A percentile compares a stretch with the other conserved stretches of the same genome.
Evolutionary conservation across 2,797 vertebrate genomes (phyloP).

Genomic region (Enteromius trimaculatus): DNA sequence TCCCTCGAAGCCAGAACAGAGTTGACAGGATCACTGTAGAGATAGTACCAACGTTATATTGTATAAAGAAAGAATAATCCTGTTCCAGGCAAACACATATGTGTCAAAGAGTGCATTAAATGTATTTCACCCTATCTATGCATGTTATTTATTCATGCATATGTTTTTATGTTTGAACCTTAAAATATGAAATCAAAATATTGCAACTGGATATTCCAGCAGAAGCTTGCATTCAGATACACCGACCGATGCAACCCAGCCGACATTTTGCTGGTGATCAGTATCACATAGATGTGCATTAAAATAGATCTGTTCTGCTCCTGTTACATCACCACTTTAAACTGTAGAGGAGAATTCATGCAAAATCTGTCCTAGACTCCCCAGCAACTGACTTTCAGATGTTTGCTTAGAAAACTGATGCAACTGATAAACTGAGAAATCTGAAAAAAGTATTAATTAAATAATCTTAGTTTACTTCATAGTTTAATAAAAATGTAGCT

Average conservation of each 20-base stretch:
- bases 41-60: not conserved
- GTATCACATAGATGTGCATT: not conserved
- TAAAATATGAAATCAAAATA: not conserved
- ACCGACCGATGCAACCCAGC: not conserved
- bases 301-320: not conserved
- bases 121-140: not conserved
- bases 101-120: not conserved
- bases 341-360: not conserved
- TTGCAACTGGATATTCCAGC: not conserved
- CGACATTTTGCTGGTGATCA: not conserved
- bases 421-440: not conserved
- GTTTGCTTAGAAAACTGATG: not conserved
- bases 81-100: not conserved
- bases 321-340: not conserved
- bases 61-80: not conserved
- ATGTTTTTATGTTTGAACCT: not conserved
- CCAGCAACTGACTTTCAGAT: not conserved
- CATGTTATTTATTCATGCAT: not conserved
- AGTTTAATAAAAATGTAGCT: not conserved
- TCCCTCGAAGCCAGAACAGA: not conserved
- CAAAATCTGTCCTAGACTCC: not conserved
- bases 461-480: not conserved
- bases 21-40: constrained; percentile 4
- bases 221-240: not conserved
- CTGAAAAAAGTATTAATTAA: not conserved